Conservation (phyloP, 1,140 invertebrate species). For the Halyomorpha halys region DNA sequence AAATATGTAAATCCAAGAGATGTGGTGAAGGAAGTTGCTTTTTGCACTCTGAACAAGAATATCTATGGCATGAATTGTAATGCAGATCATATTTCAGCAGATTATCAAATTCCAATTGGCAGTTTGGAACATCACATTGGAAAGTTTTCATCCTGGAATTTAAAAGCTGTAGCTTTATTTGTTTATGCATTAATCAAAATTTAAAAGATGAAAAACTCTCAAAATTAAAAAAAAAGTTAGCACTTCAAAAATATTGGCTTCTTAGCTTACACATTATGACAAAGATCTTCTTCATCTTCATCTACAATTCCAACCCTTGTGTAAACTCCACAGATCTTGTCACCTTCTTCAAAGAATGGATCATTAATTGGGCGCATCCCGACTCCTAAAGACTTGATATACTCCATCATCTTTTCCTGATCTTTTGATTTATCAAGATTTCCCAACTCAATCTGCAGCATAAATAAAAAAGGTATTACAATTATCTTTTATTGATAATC, state of each 20-base stretch:
- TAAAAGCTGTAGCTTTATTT: no score
- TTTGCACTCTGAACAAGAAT: conserved; percentile 43
- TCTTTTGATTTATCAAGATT: not conserved
- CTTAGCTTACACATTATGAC: conserved; percentile 32
- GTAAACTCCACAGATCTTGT: conserved; percentile 36
- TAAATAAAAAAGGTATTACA: not conserved
- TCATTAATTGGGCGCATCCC: conserved; percentile 36
- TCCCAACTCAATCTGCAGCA: not conserved
- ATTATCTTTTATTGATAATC: no score
- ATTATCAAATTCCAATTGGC: conserved; percentile 36
- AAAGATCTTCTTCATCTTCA: conserved; percentile 39
- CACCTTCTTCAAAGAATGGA: conserved; percentile 36
- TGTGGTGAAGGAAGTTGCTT: conserved; percentile 49
- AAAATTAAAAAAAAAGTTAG: not conserved
- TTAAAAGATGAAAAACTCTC: no score
- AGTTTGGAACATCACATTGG: conserved; percentile 37
- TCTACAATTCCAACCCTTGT: conserved; percentile 35
- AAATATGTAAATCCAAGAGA: conserved; percentile 56
- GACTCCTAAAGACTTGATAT: conserved; percentile 34
- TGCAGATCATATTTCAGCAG: conserved; percentile 41
- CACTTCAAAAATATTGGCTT: not conserved
- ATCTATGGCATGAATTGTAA: conserved; percentile 41
- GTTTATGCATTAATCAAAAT: no score
- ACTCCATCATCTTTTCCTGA: not conserved
- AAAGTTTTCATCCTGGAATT: conserved; percentile 37